Percentiles rank a stretch among this genome's conserved stretches.
Evolutionary conservation across 35 echinoderm and acorn worm genomes (phyloP).

Genomic region (Lytechinus variegatus): DNA sequence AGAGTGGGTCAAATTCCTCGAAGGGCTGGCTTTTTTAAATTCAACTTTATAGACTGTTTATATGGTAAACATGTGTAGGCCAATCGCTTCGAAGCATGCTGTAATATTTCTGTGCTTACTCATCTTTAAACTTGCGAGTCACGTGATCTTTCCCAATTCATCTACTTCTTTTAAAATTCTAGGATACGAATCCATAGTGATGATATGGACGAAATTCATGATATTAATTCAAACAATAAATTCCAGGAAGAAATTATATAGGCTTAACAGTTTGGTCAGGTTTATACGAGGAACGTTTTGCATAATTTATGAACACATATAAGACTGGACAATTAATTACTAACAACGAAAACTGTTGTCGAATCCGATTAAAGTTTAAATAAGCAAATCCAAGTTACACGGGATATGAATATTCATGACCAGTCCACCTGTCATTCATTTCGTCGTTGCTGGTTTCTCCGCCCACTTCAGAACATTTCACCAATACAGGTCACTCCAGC

Average conservation of each 20-base stretch:
- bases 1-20: neutral
- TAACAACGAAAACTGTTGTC: no score
- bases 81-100: neutral
- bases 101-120: neutral
- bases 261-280: no score
- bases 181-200: neutral
- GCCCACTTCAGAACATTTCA: conserved; percentile 23
- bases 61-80: neutral
- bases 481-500: conserved; percentile 49
- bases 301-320: no score
- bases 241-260: no score
- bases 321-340: no score
- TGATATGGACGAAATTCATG: neutral
- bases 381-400: neutral
- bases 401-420: conserved; percentile 37
- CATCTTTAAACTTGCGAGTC: neutral
- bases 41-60: neutral
- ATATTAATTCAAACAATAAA: no score
- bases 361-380: neutral
- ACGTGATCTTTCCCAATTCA: neutral
- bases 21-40: neutral
- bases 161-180: neutral
- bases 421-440: conserved; percentile 5
- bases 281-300: no score
- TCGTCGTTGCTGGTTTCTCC: neutral